Evolutionary conservation across 1,140 invertebrate species (phyloP).

Genomic region (Scylla paramamosain): DNA sequence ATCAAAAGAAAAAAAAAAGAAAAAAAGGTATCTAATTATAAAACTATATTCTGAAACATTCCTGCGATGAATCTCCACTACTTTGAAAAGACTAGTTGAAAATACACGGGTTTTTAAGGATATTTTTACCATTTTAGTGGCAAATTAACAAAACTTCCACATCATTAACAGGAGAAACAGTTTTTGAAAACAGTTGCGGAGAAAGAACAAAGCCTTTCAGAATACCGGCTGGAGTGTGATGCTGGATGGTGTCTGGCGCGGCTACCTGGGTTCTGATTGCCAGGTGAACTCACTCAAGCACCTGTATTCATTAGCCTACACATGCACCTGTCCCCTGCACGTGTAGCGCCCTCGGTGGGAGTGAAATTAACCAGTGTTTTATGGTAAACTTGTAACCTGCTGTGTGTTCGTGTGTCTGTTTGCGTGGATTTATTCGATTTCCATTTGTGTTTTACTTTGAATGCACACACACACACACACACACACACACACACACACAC

Average conservation of each 20-base stretch:
- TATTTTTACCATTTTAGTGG: too few relatives aligned
- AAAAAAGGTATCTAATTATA: too few relatives aligned
- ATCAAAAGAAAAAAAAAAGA: too few relatives aligned
- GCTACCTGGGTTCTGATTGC: not conserved
- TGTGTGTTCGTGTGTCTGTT: not conserved
- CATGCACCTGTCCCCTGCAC: not conserved
- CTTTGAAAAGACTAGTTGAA: too few relatives aligned
- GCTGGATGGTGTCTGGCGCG: not conserved
- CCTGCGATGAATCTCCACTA: too few relatives aligned
- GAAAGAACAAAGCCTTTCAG: too few relatives aligned
- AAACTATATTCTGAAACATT: too few relatives aligned
- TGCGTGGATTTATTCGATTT: not conserved
- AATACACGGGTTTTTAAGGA: too few relatives aligned
- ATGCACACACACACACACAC: not conserved
- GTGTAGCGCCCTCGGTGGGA: not conserved
- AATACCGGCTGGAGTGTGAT: too few relatives aligned
- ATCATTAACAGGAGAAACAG: too few relatives aligned
- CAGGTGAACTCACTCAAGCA: not conserved
- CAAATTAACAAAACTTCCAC: too few relatives aligned
- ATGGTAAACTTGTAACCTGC: not conserved
- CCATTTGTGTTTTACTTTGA: not conserved
- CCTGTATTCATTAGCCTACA: not conserved
- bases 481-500: slow-evolving; percentile 5
- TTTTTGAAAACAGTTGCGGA: too few relatives aligned
- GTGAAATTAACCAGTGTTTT: not conserved